Evolutionary conservation across 2,113 vertebrate genomes (phyloP), one percentile per base, ranked within the genome.

Genomic region (Chionomys nivalis): DNA sequence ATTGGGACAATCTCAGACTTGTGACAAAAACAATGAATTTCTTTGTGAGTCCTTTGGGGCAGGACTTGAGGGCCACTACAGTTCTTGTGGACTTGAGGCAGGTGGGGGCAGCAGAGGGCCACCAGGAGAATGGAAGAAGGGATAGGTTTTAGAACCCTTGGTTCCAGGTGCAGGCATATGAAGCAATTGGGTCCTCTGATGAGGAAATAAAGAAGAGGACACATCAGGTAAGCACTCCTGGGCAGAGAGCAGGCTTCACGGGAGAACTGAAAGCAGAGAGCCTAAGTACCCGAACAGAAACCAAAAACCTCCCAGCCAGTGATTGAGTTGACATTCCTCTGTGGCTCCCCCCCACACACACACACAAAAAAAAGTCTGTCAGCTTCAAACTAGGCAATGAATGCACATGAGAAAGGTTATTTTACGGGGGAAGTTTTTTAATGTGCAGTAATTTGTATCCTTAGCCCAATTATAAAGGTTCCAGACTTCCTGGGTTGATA

Each of bases 61-160:
- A 70, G n/a, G 7, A 44, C 79, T 85, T 4, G 0, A 94, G 42
- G 87, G 87, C 47, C 79, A 65, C 44, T 36, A 3, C 6, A 76
- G 70, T 87, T 33, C 93, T n/a, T 96, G 75, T 90, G 49, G 68
- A 87, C 42, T 72, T 72, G 63, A 21, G 66, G 96, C 95, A 98
- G 95, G 87, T 95, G 92, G 88, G 83, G 95, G 97, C 92, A 97
- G 94, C 91, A 97, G 96, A 95, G 89, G 86, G 91, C 86, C 86
- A 96, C 61, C 19, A 19, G 77, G 75, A 93, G 42, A 94, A 65
- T 21, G 2, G 52, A 90, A 76, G 23, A 13, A 73, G 58, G 65
- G 44, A 28, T 26, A 61, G 44, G 52, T 85, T 93, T 63, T 21
- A 16, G 65, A n/a, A 87, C 52, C 7, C 36, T 92, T 94, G 58